Conservation (phyloP, 2,888 invertebrate genomes). For the Gryllus longicercus region DNA sequence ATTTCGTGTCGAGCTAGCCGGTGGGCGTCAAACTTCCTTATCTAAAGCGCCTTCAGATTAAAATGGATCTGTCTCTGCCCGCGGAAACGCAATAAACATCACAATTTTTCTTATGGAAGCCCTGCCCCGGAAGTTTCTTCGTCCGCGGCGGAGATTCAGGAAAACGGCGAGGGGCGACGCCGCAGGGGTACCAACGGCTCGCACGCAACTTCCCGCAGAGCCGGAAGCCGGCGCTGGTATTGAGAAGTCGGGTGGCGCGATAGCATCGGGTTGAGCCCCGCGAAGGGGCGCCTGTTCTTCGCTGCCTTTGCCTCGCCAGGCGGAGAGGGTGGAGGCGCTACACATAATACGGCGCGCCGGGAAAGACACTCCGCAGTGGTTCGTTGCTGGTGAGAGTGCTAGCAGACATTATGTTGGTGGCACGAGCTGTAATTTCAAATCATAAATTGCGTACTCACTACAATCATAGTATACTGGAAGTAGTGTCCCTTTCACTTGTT, state of each 20-base stretch:
- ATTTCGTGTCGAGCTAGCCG: too few relatives aligned
- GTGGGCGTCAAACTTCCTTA: neutral
- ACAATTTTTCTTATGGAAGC: conserved; percentile 5
- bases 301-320: too few relatives aligned
- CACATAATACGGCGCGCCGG: too few relatives aligned
- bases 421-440: too few relatives aligned
- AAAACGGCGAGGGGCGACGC: neutral
- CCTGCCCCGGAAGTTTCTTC: conserved; percentile 1
- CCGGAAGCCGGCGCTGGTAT: neutral
- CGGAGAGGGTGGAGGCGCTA: too few relatives aligned
- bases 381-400: too few relatives aligned
- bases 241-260: neutral
- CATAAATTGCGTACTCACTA: too few relatives aligned
- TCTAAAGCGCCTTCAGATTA: neutral
- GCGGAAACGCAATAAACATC: neutral
- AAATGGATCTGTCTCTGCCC: neutral
- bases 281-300: too few relatives aligned
- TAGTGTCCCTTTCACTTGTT: too few relatives aligned
- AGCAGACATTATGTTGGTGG: too few relatives aligned
- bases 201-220: neutral
- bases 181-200: neutral
- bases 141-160: neutral
- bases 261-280: neutral
- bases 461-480: too few relatives aligned
- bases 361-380: too few relatives aligned